Evolutionary conservation across 2,888 invertebrate species (phyloP).

Genomic region (Anarsia innoxiella): DNA sequence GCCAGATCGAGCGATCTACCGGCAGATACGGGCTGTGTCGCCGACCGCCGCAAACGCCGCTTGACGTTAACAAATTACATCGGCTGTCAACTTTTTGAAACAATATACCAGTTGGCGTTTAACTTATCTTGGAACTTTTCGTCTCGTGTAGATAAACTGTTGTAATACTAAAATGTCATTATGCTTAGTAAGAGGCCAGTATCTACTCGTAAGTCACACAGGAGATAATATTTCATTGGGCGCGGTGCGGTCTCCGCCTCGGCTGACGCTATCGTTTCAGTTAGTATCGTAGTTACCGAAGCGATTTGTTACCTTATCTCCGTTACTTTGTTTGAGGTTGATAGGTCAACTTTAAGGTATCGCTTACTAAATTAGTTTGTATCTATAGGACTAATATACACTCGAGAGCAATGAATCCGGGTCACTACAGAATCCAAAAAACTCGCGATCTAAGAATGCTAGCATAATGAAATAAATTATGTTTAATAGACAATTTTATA

Average conservation of each 20-base stretch:
- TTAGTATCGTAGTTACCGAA: conserved; percentile 55
- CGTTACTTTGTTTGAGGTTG: conserved; percentile 62
- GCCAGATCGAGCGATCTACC: conserved; percentile 36
- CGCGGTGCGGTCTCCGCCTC: conserved; percentile 32
- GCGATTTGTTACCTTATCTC: conserved; percentile 70
- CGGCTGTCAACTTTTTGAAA: conserved; percentile 68
- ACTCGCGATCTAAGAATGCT: too few species aligned
- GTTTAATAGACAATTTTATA: too few species aligned
- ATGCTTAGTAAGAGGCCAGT: conserved; percentile 54
- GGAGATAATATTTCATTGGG: conserved; percentile 62
- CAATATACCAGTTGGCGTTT: conserved; percentile 73
- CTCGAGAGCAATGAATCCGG: too few species aligned
- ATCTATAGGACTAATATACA: too few species aligned
- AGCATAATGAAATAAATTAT: too few species aligned
- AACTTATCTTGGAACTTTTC: conserved; percentile 70
- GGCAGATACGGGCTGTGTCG: conserved; percentile 34
- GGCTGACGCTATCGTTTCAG: conserved; percentile 49
- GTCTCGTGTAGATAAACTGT: conserved; percentile 69
- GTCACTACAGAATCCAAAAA: too few species aligned
- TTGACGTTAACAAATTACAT: conserved; percentile 72
- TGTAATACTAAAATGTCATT: conserved; percentile 75
- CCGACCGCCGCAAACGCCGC: conserved; percentile 33
- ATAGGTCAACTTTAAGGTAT: conserved; percentile 59
- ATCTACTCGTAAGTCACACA: conserved; percentile 55
- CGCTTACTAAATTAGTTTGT: conserved; percentile 37